Percentiles rank a stretch among this genome's conserved stretches.
Evolutionary conservation across 1,140 invertebrate genomes (phyloP).

Genomic region (Diploscapter pachys): DNA sequence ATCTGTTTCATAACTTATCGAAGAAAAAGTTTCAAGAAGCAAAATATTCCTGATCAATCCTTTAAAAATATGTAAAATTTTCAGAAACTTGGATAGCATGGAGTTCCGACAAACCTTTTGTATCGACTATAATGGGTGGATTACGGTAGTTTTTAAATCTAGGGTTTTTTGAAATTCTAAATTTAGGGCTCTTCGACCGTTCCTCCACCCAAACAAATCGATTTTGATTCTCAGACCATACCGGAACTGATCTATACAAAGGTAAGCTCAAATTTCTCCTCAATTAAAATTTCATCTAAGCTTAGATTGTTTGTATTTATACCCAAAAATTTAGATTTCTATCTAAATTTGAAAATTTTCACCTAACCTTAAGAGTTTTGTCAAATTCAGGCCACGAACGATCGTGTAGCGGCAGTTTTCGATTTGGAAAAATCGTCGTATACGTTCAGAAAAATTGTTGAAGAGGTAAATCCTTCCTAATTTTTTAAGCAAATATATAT

Average conservation of each 20-base stretch:
- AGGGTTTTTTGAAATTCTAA: background rate
- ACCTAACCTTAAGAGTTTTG: background rate
- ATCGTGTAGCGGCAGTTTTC: conserved; percentile 51
- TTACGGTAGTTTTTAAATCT: conserved; percentile 23
- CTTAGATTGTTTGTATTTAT: no score
- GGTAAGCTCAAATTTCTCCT: background rate
- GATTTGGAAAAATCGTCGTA: conserved; percentile 50
- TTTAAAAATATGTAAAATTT: no score
- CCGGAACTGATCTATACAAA: conserved; percentile 38
- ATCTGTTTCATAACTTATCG: no score
- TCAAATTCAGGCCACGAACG: conserved; percentile 4
- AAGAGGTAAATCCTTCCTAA: conserved; percentile 29
- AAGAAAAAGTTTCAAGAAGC: no score
- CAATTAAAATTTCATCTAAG: no score
- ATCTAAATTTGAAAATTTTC: background rate
- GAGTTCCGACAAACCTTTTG: background rate
- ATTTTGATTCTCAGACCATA: conserved; percentile 33
- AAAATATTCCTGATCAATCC: no score
- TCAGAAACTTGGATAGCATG: no score
- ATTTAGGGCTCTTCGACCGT: conserved; percentile 22
- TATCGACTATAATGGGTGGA: conserved; percentile 32
- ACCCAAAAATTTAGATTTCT: no score
- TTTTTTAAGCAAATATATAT: conserved; percentile 35
- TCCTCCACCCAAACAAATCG: conserved; percentile 29
- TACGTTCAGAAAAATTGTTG: conserved; percentile 42